These are phyloP conservation scores for Gymnobelideus leadbeateri DNA, from an alignment of 2,113 vertebrate genomes.

Conservation along the genomic window DNA sequence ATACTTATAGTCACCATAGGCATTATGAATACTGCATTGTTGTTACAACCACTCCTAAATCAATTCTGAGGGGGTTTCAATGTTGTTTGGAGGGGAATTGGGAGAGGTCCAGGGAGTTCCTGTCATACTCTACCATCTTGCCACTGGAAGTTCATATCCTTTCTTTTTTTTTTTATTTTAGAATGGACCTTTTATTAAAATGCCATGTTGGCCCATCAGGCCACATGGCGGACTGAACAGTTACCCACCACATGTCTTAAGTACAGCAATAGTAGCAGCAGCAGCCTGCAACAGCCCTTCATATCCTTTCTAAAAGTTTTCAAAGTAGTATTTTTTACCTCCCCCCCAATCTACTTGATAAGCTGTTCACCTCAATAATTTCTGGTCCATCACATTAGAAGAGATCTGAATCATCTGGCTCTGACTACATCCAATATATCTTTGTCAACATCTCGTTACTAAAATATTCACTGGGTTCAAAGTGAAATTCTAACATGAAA, in stretches of 20 bases:
- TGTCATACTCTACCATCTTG: neutral
- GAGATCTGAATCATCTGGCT: neutral
- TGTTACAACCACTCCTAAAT: neutral
- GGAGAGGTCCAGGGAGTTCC: neutral
- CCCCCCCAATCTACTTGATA: neutral
- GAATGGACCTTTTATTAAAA: no score
- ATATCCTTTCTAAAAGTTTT: neutral
- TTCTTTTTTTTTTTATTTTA: no score
- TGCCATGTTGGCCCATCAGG: no score
- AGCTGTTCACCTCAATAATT: neutral
- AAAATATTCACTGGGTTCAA: conserved; percentile 43
- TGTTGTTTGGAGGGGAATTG: neutral
- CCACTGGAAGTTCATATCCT: neutral
- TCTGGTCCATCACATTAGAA: neutral
- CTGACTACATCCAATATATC: conserved; percentile 9
- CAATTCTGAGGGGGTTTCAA: neutral
- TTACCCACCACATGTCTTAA: no score
- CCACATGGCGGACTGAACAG: no score
- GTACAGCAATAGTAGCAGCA: no score
- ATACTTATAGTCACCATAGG: no score
- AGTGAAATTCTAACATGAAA: conserved; percentile 36
- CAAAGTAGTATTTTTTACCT: neutral
- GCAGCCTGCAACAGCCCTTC: no score
- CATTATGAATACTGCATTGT: no score
- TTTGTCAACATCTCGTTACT: conserved; percentile 6